phyloP scores from a whole-genome alignment of 2,888 invertebrate species.

The Calameuta pallipes region DNA sequence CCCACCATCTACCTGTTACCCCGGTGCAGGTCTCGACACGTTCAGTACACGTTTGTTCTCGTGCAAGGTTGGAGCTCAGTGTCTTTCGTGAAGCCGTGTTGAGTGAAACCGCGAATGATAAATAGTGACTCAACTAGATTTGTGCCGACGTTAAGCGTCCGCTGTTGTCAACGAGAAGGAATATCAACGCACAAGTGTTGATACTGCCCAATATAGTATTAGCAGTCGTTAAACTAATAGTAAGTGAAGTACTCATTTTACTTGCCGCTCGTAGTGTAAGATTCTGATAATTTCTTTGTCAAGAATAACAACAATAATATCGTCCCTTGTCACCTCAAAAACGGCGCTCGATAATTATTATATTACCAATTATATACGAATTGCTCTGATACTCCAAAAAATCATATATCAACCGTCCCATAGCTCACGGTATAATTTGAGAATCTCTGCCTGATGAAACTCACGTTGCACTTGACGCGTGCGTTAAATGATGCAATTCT shows the following conservation, averaged over 20 bases:
- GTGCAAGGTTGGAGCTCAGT: slow-evolving; percentile 7
- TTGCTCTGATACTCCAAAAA: background rate
- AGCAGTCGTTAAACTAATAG: background rate
- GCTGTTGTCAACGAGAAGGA: background rate
- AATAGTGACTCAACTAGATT: background rate
- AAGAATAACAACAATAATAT: background rate
- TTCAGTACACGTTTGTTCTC: slow-evolving; percentile 39
- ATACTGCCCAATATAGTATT: background rate
- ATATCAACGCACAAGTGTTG: background rate
- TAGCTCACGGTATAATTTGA: background rate
- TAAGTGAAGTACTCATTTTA: background rate
- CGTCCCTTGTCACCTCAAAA: background rate
- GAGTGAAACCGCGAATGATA: background rate
- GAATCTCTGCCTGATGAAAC: background rate
- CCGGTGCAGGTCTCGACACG: slow-evolving; percentile 43
- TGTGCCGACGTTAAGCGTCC: background rate
- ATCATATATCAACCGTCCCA: background rate
- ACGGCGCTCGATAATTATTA: background rate
- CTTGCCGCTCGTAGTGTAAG: background rate
- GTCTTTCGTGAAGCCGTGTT: background rate
- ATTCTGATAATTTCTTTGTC: background rate
- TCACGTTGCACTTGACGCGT: background rate
- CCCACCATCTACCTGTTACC: slow-evolving; percentile 28
- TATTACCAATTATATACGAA: background rate
- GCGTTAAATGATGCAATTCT: background rate